phyloP scores from a whole-genome alignment of 2,797 vertebrate species.

The Phalloptychus januarius region DNA sequence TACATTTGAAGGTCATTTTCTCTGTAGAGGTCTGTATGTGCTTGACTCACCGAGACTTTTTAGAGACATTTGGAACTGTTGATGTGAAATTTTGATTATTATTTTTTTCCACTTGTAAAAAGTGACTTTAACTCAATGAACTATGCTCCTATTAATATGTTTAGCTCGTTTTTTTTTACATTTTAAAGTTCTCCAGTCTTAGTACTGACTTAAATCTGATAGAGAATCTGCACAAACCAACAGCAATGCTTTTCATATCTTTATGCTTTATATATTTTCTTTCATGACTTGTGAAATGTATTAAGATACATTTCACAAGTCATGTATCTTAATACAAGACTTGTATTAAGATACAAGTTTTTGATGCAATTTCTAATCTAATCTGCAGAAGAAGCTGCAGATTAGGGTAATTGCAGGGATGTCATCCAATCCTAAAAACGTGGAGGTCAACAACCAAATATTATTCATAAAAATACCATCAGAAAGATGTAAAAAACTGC shows the following conservation, averaged over 20 bases:
- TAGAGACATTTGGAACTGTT: slow-evolving; percentile 2
- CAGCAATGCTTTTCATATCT: too few relatives aligned
- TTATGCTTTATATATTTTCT: too few relatives aligned
- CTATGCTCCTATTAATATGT: background rate
- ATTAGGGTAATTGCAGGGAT: background rate
- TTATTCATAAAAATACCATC: background rate
- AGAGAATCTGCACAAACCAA: background rate
- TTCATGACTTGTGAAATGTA: too few relatives aligned
- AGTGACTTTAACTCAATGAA: background rate
- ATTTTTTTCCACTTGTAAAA: background rate
- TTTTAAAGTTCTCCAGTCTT: background rate
- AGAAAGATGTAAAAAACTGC: background rate
- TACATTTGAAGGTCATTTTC: background rate
- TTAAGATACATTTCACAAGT: too few relatives aligned
- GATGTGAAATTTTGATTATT: slow-evolving; percentile 3
- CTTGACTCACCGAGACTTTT: slow-evolving; percentile 6
- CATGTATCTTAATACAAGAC: too few relatives aligned
- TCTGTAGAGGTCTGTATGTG: slow-evolving; percentile 8
- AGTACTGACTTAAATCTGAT: background rate
- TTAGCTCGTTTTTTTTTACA: background rate
- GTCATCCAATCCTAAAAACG: background rate
- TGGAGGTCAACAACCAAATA: background rate
- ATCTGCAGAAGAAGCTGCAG: background rate
- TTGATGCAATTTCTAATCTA: too few relatives aligned
- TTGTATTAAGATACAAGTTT: too few relatives aligned